Base-by-base conservation (phyloP, 2,113 vertebrate species). In the Cyanocitta stelleri region DNA sequence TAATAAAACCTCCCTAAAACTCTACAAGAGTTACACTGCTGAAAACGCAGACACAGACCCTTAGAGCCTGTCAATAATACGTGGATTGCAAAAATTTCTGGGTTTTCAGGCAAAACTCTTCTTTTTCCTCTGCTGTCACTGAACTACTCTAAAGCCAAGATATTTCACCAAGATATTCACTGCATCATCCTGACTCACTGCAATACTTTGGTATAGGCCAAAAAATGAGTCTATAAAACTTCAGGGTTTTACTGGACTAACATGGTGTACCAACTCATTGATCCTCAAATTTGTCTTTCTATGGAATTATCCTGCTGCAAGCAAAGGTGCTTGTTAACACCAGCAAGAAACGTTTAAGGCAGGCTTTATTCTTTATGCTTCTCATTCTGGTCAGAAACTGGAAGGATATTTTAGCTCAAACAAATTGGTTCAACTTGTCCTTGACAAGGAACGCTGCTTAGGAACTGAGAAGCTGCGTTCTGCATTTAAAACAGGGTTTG, bases 401-500 rank as follows among this genome's bases (percentile, higher is more conserved):
- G 73, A 83, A 90, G 78, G 22, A 52, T 12, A 43, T 78, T 91
- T 95, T 69, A 93, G 24, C n/a, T 87, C 44, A 83, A 59, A 85
- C 13, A 62, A 79, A 85, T 64, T n/a, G 41, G 20, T 83, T 96
- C 71, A 49, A n/a, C 16, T 85, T 91, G 87, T 73, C 85, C 82
- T 91, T 94, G 87, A 82, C 62, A 69, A 61, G 69, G 66, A 85
- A 29, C 23, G 8, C 13, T 39, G 48, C 79, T 85, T 41, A 56
- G 51, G 56, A 94, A 79, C 8, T 0, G 3, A 73, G 55, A 85
- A 80, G 75, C 20, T 90, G 54, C 3, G 5, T 79, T 85, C 78
- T 72, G 82, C 87, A 91, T 91, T 73, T 91, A 84, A 95, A 94
- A 66, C n/a, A 52, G 41, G 35, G 11, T 61, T 87, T 90, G 48